Evolutionary conservation across 2,888 invertebrate genomes (phyloP), one percentile per base, ranked within the genome.

Genomic region (Drosophila formosana): DNA sequence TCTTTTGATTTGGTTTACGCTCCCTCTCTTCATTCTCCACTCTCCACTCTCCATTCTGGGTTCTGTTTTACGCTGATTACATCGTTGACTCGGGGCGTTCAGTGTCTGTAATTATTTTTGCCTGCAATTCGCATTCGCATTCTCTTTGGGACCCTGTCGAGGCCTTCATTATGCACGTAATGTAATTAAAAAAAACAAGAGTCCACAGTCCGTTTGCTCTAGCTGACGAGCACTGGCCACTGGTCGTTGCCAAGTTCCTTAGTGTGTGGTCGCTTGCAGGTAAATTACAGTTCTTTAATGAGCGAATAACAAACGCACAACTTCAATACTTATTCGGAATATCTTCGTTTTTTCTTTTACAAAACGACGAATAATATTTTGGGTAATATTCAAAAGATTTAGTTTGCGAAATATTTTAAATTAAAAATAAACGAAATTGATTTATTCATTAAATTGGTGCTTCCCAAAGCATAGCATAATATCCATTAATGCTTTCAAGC

Each of bases 101-200:
- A 73, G 80, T 79, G 69, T 63, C 74, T 79, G 82, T 85, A 83
- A 88, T 88, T 83, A 88, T 83, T 73, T 71, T 62, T 66, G 71
- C 66, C 71, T 62, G 66, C 75, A 66, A 66, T 68, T 81, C 68
- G 26, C 67, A 63, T 58, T 72, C 79, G 75, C 65, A 63, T 63
- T 43, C 76, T 75, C 75, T 56, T 55, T 77, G 73, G 65, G 53
- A 34, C 47, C n/a, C 50, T 46, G 41, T 30, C 32, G 52, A 78
- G 69, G 52, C 56, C 80, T 80, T 82, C 89, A 88, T 82, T 86
- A 88, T 86, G 82, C 78, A 88, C 71, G 80, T 82, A 88, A 88
- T 88, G 84, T 88, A 82, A 82, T 82, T 86, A 88, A 86, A 88
- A 85, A 66, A 45, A 49, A 30, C 11, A 26, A 45, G 13, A 41